Conservation (phyloP, 2,888 invertebrate genomes). For the Drosophila parthenogenetica region DNA sequence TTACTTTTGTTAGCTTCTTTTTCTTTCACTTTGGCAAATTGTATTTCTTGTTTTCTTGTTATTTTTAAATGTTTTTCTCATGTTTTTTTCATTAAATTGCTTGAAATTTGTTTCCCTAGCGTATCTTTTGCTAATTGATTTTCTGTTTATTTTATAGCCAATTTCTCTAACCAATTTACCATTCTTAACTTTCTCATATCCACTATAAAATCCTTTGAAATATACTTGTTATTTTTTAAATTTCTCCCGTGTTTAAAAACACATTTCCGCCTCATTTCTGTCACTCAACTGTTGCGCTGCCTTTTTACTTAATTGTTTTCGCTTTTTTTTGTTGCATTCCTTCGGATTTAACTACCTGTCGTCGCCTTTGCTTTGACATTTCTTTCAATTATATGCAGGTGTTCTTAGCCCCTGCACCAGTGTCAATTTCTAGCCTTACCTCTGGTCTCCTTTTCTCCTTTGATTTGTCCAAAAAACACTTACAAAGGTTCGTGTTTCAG, state of each 20-base stretch:
- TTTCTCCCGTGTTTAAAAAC: background rate
- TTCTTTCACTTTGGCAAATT: background rate
- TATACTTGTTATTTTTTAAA: background rate
- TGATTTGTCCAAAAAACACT: conserved; percentile 6
- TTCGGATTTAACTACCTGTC: conserved; percentile 49
- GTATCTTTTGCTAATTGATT: background rate
- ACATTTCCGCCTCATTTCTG: background rate
- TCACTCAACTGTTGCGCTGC: conserved; percentile 46
- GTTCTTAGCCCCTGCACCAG: conserved; percentile 24
- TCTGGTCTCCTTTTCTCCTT: background rate
- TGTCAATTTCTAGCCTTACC: conserved; percentile 3
- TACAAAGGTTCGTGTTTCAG: conserved; percentile 66
- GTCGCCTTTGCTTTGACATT: conserved; percentile 69
- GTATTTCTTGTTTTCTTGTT: background rate
- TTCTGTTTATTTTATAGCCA: background rate
- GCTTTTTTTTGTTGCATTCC: conserved; percentile 16
- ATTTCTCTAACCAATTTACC: no score
- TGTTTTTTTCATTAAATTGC: background rate
- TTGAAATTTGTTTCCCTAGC: background rate
- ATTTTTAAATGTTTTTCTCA: background rate
- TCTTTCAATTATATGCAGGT: conserved; percentile 75
- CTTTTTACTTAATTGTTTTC: conserved; percentile 52
- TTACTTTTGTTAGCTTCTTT: background rate
- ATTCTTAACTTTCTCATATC: no score
- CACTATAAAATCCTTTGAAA: background rate